phyloP scores from a whole-genome alignment of 2,113 vertebrate species.

The Eretmochelys imbricata region DNA sequence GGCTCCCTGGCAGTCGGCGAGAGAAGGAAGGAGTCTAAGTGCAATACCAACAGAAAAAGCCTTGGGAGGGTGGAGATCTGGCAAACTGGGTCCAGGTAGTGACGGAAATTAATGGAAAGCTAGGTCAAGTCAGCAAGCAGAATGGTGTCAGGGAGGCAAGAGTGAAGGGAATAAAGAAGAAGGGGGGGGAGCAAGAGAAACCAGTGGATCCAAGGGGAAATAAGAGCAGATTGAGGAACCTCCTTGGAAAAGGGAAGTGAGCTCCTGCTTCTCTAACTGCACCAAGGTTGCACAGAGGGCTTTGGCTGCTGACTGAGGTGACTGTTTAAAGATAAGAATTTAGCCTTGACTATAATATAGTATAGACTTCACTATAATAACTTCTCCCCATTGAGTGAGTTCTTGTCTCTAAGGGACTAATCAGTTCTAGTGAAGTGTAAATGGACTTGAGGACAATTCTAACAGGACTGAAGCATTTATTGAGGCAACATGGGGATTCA shows the following conservation, averaged over 20 bases:
- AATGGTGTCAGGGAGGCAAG: neutral
- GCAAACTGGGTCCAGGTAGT: neutral
- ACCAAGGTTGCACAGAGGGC: neutral
- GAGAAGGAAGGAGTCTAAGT: neutral
- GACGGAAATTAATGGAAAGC: neutral
- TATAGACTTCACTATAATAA: neutral
- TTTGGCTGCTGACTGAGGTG: neutral
- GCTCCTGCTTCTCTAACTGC: neutral
- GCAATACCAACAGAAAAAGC: neutral
- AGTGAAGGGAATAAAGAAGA: neutral
- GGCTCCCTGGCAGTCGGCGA: neutral
- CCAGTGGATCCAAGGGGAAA: neutral
- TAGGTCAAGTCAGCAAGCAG: neutral
- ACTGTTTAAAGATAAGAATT: neutral
- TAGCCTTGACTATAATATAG: neutral
- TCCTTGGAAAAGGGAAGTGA: neutral
- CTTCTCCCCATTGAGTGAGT: neutral
- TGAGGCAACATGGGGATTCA: neutral
- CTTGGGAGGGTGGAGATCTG: neutral
- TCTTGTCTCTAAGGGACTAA: neutral
- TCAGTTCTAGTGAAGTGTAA: neutral
- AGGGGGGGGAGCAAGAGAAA: neutral
- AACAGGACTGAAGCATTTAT: neutral
- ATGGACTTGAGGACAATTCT: neutral
- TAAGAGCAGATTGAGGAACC: neutral